Evolutionary conservation across 2,797 vertebrate species (phyloP), one percentile per base, ranked within the genome.

Genomic region (Pangasius larnaudii): DNA sequence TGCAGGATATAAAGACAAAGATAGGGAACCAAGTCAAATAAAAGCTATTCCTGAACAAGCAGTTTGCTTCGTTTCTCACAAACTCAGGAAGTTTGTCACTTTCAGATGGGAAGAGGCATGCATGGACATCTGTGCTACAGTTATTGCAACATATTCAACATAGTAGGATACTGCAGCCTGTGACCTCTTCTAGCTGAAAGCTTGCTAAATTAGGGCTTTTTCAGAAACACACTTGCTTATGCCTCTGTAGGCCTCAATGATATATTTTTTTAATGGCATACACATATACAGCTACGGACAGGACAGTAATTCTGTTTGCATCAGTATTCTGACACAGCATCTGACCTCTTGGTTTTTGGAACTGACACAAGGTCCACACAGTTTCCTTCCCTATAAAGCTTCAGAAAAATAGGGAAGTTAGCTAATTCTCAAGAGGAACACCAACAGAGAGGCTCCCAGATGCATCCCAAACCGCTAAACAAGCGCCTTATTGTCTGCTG

Each of bases 401-500:
- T 33, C 86, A 16, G 27, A 27, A 56, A 91, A 81, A 92, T 90
- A 84, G 65, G 74, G 72, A 86, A 87, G 33, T 69, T 80, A 61
- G 85, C 56, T 87, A 72, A 91, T 81, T 86, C 85, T 90, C 83
- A 85, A 88, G 69, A 84, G 85, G 71, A 84, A 77, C 75, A 49
- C 65, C 85, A 56, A 72, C 36, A 67, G 81, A 84, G 74, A 81
- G 36, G 16, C 56, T 92, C 84, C 84, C 86, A 84, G 92, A 92
- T 87, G 90, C 91, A 86, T 93, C 92, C 86, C 19, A 86, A 88
- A 92, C 85, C 84, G 84, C 80, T 72, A 91, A 91, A 96, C 95
- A 96, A 95, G 91, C 78, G 51, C 65, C 78, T 86, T 87, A 94
- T 95, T 95, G 95, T 95, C 91, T 92, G 58, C 49, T 36, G 88